Evolutionary conservation across 2,113 vertebrate species (phyloP), one percentile per base, ranked within the genome.

Genomic region (Lutjanus erythropterus): DNA sequence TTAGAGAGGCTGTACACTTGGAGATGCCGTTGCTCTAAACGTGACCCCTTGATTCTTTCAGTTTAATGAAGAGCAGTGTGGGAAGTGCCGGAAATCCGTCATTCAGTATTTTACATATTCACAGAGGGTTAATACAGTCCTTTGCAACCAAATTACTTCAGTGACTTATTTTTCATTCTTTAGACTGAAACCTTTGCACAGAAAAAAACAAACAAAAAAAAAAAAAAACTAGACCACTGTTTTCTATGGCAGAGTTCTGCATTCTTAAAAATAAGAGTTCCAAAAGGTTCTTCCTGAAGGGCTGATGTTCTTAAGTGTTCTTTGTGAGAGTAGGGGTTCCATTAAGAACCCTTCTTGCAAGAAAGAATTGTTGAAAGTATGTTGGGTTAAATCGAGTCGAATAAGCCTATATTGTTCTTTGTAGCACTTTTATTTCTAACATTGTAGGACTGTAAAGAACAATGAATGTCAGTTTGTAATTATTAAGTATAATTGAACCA

Each of bases 1-100:
- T 93, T 86, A 79, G 81, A 78, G 81, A 85, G 82, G 23, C 15
- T 29, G 52, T 56, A 79, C 73, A 82, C 83, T 67, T 44, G 65
- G 74, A 86, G 78, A 79, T 83, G 82, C 50, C 10, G 25, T 35
- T 75, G 71, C 61, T 73, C 59, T 52, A 66, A 71, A 31, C n/a
- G 15, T 71, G 78, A 89, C 83, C 84, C 60, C 35, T 66, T 47
- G 60, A 72, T 72, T 72, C 15, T 58, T 74, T 73, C 55, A 55
- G 42, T 47, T 59, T 29, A 25, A 83, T 10, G 6, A 25, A 58
- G 35, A 50, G 21, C 50, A 52, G 9, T 3, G 19, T 2, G 7
- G 14, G 1, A 70, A 39, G 41, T 16, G 50, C 33, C 5, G 44
- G 35, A 11, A 64, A 27, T 42, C 12, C 2, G 50, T n/a, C 19